phyloP scores from a whole-genome alignment of 2,888 invertebrate genomes.

The Temnothorax unifasciatus region DNA sequence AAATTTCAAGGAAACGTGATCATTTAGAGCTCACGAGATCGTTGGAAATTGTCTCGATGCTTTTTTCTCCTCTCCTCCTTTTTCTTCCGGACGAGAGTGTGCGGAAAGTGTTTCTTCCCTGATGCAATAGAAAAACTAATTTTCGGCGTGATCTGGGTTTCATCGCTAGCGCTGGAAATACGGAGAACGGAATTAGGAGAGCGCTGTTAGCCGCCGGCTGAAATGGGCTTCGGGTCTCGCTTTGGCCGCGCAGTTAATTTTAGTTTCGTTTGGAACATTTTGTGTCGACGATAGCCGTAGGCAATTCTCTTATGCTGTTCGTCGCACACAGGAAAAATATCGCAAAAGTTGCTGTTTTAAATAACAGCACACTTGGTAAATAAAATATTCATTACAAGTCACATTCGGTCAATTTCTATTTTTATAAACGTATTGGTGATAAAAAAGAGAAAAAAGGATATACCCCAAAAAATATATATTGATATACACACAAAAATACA shows the following conservation, averaged over 20 bases:
- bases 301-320: conserved; percentile 44
- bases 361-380: neutral
- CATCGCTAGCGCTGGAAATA: conserved; percentile 52
- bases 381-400: neutral
- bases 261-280: conserved; percentile 56
- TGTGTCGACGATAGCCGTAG: conserved; percentile 48
- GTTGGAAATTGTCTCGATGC: neutral
- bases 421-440: neutral
- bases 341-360: conserved; percentile 22
- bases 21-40: neutral
- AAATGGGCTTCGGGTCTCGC: conserved; percentile 52
- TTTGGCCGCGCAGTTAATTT: conserved; percentile 53
- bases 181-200: conserved; percentile 53
- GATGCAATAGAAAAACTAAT: conserved; percentile 56
- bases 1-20: neutral
- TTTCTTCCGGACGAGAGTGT: neutral
- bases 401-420: neutral
- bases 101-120: conserved; percentile 42
- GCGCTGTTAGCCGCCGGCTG: conserved; percentile 49
- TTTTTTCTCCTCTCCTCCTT: neutral
- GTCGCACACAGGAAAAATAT: conserved; percentile 16
- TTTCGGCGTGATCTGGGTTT: conserved; percentile 58
- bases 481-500: neutral
- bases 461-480: neutral
- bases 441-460: neutral